Percentiles rank a stretch among this genome's conserved stretches.
Evolutionary conservation across 2,797 vertebrate genomes (phyloP).

Genomic region (Microctenopoma steveboyesi): DNA sequence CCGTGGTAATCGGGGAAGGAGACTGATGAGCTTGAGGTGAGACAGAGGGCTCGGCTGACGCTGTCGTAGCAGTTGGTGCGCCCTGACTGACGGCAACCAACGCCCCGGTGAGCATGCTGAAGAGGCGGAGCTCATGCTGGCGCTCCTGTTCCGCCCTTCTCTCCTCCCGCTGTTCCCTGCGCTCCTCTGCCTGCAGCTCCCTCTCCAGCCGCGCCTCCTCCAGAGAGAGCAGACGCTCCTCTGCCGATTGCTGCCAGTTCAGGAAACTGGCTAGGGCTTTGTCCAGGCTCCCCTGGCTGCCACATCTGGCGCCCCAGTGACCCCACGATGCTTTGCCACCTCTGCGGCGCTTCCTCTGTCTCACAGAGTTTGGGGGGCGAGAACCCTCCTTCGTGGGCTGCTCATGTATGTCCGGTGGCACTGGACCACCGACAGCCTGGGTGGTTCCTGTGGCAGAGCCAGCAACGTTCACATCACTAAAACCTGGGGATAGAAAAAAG

Average conservation of each 20-base stretch:
- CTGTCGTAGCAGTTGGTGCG: not conserved
- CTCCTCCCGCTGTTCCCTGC: constrained; percentile 86
- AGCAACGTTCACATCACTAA: constrained; percentile 84
- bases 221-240: constrained; percentile 86
- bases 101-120: constrained; percentile 85
- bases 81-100: constrained; percentile 71
- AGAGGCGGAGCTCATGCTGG: constrained; percentile 87
- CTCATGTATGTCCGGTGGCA: constrained; percentile 46
- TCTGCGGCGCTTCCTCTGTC: constrained; percentile 81
- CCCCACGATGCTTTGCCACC: constrained; percentile 66
- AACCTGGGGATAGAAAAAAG: constrained; percentile 72
- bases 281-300: constrained; percentile 63
- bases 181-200: constrained; percentile 84
- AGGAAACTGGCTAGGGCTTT: constrained; percentile 83
- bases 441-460: constrained; percentile 68
- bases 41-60: constrained; percentile 17
- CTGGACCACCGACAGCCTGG: constrained; percentile 53
- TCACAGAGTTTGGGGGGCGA: constrained; percentile 32
- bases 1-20: constrained; percentile 47
- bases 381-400: constrained; percentile 42
- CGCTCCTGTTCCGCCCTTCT: constrained; percentile 85
- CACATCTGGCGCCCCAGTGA: constrained; percentile 44
- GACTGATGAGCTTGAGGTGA: constrained; percentile 53
- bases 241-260: constrained; percentile 78
- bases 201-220: constrained; percentile 84